phyloP scores from a whole-genome alignment of 1,140 invertebrate species.

The Bombus pascuorum region DNA sequence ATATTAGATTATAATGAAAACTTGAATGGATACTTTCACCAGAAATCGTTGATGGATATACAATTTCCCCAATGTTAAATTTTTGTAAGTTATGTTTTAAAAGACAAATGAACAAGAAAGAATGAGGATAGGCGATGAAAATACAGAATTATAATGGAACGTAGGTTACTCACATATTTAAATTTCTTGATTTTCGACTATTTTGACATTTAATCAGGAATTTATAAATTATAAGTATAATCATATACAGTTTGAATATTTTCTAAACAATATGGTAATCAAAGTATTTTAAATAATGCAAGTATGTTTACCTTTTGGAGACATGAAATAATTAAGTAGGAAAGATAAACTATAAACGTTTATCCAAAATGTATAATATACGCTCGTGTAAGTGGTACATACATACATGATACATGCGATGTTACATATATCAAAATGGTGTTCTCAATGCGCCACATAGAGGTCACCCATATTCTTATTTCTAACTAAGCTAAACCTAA shows the following conservation, averaged over 20 bases:
- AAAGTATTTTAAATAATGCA: neutral
- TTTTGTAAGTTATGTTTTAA: neutral
- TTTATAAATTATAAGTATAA: neutral
- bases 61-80: neutral
- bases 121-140: neutral
- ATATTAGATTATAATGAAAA: neutral
- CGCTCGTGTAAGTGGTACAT: neutral
- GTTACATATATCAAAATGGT: neutral
- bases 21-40: neutral
- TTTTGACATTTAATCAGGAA: neutral
- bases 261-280: too few relatives aligned
- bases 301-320: neutral
- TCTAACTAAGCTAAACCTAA: neutral
- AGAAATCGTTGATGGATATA: neutral
- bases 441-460: neutral
- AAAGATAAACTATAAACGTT: neutral
- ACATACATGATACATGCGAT: neutral
- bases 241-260: too few relatives aligned
- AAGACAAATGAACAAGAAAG: too few relatives aligned
- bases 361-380: neutral
- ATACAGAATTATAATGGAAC: neutral
- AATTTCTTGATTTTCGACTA: neutral
- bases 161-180: neutral
- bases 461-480: slow-evolving; percentile 6
- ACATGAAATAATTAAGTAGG: neutral